These are phyloP conservation scores for Hippoglossus hippoglossus DNA, from an alignment of 2,797 vertebrate genomes.

Conservation along the genomic window DNA sequence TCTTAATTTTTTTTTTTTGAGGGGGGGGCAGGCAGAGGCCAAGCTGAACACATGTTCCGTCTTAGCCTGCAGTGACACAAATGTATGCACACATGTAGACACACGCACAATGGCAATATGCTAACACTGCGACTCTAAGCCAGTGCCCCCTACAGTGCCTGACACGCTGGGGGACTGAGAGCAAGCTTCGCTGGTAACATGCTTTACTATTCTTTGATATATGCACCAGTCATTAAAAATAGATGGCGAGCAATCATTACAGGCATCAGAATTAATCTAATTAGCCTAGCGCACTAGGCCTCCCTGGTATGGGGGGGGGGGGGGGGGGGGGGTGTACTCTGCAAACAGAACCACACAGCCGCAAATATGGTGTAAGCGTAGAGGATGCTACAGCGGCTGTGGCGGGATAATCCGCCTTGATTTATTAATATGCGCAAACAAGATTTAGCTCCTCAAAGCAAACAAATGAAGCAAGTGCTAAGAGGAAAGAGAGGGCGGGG, in stretches of 20 bases:
- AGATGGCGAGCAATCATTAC: slow-evolving; percentile 85
- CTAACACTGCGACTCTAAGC: slow-evolving; percentile 63
- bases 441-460: slow-evolving; percentile 85
- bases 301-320: slow-evolving; percentile 58
- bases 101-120: slow-evolving; percentile 51
- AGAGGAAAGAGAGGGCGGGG: slow-evolving; percentile 44
- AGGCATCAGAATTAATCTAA: slow-evolving; percentile 86
- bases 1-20: slow-evolving; percentile 15
- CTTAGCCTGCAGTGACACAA: slow-evolving; percentile 66
- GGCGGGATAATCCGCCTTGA: slow-evolving; percentile 76
- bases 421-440: slow-evolving; percentile 84
- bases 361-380: slow-evolving; percentile 71
- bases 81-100: slow-evolving; percentile 21
- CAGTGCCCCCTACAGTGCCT: slow-evolving; percentile 57
- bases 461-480: slow-evolving; percentile 81
- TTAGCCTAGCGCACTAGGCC: slow-evolving; percentile 75
- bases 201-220: slow-evolving; percentile 84
- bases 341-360: slow-evolving; percentile 75
- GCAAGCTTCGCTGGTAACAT: slow-evolving; percentile 61
- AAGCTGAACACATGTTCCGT: slow-evolving; percentile 70
- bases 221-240: slow-evolving; percentile 86
- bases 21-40: slow-evolving; percentile 44
- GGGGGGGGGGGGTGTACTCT: slow-evolving; percentile 35
- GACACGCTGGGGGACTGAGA: slow-evolving; percentile 49
- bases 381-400: slow-evolving; percentile 56